phyloP scores from a whole-genome alignment of 2,888 invertebrate species.

The Drosophila suboccidentalis region DNA sequence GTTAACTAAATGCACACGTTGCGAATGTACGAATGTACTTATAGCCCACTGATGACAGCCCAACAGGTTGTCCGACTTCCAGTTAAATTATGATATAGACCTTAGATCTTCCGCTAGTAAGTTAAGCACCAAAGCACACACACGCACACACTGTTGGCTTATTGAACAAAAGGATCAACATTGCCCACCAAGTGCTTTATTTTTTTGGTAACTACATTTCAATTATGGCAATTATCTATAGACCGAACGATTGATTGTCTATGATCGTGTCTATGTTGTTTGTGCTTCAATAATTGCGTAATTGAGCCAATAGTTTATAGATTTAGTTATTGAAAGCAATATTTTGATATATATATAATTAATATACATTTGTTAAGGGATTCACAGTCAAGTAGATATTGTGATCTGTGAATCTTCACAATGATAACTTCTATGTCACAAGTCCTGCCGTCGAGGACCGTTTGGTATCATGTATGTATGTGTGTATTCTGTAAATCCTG shows the following conservation, averaged over 20 bases:
- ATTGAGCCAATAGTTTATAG: constrained; percentile 39
- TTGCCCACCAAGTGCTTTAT: constrained; percentile 74
- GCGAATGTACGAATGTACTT: constrained; percentile 20
- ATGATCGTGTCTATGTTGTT: neutral
- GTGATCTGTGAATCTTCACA: constrained; percentile 12
- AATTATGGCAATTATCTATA: constrained; percentile 32
- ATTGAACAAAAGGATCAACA: constrained; percentile 29
- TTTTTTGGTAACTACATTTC: constrained; percentile 52
- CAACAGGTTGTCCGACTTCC: constrained; percentile 26
- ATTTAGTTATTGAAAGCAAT: constrained; percentile 59
- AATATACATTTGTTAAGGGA: constrained; percentile 26
- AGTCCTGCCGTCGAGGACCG: constrained; percentile 23
- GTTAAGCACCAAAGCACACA: constrained; percentile 54
- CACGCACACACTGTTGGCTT: constrained; percentile 37
- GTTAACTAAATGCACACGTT: constrained; percentile 48
- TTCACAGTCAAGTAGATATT: constrained; percentile 12
- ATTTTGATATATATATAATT: constrained; percentile 23
- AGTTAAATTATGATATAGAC: constrained; percentile 8
- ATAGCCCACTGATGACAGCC: constrained; percentile 63
- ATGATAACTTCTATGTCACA: constrained; percentile 9
- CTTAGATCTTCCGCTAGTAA: constrained; percentile 68
- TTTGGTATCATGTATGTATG: constrained; percentile 25
- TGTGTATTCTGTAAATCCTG: constrained; percentile 34
- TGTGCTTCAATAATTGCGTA: constrained; percentile 21
- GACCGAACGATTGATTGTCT: constrained; percentile 22